Evolutionary conservation across 2,113 vertebrate genomes (phyloP).

Genomic region (Antechinus stuartii): DNA sequence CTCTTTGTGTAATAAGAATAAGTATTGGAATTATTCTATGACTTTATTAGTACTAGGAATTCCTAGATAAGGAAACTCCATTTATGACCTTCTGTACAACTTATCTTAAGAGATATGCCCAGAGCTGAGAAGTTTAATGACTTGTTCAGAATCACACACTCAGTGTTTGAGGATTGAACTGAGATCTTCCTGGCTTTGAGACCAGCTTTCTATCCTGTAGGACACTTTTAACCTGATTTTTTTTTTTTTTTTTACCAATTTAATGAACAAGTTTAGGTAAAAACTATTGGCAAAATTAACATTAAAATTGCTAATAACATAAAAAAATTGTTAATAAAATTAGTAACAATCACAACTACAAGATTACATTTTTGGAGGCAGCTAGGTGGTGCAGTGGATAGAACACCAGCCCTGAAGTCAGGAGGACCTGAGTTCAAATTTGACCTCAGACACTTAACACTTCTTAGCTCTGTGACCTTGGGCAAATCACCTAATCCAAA

Average conservation of each 20-base stretch:
- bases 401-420: no score
- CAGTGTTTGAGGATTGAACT: background rate
- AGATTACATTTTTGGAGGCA: background rate
- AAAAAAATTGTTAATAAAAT: background rate
- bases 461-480: no score
- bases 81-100: background rate
- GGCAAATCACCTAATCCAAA: no score
- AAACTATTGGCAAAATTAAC: background rate
- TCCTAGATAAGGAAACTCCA: background rate
- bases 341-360: background rate
- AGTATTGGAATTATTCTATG: background rate
- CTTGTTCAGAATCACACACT: background rate
- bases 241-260: background rate
- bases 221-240: background rate
- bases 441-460: no score
- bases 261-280: background rate
- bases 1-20: background rate
- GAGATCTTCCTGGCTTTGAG: background rate
- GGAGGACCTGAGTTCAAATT: no score
- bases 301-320: background rate
- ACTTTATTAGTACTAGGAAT: background rate
- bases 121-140: background rate
- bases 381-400: no score
- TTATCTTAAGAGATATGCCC: background rate
- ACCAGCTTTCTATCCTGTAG: background rate